phyloP scores from a whole-genome alignment of 2,113 vertebrate genomes.

The Sorex araneus region DNA sequence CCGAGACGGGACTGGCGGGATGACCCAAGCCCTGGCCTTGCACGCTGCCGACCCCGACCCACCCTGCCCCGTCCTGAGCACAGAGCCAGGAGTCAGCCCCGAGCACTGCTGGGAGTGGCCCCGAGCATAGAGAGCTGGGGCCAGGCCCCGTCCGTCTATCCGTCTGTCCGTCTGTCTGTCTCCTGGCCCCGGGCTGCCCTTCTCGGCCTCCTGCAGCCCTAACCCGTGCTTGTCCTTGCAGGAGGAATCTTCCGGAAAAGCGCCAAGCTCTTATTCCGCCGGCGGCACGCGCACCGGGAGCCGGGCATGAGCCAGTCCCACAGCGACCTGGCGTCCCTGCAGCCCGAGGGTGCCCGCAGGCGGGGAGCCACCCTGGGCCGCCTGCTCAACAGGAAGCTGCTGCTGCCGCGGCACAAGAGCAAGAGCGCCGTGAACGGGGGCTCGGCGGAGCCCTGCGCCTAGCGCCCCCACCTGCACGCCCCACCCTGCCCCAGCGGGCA shows the following conservation, averaged over 20 bases:
- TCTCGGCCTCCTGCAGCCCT: no score
- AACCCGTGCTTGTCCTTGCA: conserved; percentile 73
- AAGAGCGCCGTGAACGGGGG: conserved; percentile 91
- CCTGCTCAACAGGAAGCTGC: conserved; percentile 93
- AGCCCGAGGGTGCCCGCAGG: conserved; percentile 91
- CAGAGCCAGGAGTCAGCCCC: no score
- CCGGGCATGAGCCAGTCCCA: conserved; percentile 98
- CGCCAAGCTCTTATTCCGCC: conserved; percentile 96
- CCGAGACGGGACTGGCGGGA: no score
- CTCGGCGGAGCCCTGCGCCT: conserved; percentile 69
- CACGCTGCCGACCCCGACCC: no score
- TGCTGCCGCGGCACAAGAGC: conserved; percentile 89
- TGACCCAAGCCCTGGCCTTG: no score
- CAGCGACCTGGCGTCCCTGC: conserved; percentile 96
- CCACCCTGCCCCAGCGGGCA: conserved; percentile 30
- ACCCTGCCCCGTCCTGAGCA: no score
- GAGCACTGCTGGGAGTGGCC: no score
- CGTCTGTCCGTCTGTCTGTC: no score
- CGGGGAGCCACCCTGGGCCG: conserved; percentile 92
- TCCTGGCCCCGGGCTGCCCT: no score
- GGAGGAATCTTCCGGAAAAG: conserved; percentile 95
- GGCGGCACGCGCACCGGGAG: conserved; percentile 96
- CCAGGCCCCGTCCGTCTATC: no score
- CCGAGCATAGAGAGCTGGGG: no score
- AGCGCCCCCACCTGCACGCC: conserved; percentile 88